Evolutionary conservation across 2,113 vertebrate genomes (phyloP).

Genomic region (Ochotona princeps): DNA sequence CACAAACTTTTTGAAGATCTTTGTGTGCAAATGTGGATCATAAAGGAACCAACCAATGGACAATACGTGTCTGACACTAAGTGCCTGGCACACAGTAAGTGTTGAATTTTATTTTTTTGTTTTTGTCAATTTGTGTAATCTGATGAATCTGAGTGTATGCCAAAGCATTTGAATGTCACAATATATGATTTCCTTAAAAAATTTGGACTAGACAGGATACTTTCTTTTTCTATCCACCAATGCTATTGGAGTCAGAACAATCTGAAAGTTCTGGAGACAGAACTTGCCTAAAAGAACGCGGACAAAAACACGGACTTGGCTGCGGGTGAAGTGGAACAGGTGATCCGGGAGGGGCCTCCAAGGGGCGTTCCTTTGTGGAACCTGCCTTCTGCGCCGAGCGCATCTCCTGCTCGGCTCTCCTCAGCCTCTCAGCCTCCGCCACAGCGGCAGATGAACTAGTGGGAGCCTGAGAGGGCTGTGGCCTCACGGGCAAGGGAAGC

Average conservation of each 20-base stretch:
- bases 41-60: neutral
- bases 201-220: neutral
- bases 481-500: neutral
- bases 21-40: neutral
- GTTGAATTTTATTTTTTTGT: neutral
- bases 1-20: too few relatives aligned
- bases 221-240: neutral
- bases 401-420: neutral
- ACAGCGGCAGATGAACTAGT: neutral
- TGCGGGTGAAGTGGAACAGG: neutral
- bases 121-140: neutral
- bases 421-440: neutral
- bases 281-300: neutral
- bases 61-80: neutral
- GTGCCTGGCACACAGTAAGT: neutral
- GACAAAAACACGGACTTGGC: neutral
- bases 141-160: conserved; percentile 28
- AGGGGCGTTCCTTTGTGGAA: neutral
- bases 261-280: neutral
- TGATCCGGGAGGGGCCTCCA: neutral
- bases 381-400: neutral
- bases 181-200: neutral
- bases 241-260: neutral
- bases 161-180: neutral
- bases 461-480: neutral